phyloP scores from a whole-genome alignment of 1,140 invertebrate genomes.

The Steinernema khuongi region DNA sequence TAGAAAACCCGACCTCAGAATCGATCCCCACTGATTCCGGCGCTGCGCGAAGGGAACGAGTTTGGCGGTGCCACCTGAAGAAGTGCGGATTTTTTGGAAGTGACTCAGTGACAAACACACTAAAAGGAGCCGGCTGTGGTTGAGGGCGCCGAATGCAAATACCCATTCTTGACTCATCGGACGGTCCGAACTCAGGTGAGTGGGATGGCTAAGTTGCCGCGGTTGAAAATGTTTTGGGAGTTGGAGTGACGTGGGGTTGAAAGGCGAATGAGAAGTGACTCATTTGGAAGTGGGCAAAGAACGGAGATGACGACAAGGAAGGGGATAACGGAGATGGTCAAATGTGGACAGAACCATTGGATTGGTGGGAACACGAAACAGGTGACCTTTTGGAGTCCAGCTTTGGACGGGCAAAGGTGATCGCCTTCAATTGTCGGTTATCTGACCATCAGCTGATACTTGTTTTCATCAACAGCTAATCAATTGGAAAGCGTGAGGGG shows the following conservation, averaged over 20 bases:
- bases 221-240: background rate
- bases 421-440: too few relatives aligned
- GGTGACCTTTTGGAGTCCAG: too few relatives aligned
- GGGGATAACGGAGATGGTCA: too few relatives aligned
- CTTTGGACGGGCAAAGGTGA: too few relatives aligned
- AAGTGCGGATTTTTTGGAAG: background rate
- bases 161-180: slow-evolving; percentile 1
- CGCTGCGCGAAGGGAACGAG: background rate
- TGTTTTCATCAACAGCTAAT: too few relatives aligned
- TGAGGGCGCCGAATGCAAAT: slow-evolving; percentile 13
- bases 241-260: background rate
- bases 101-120: slow-evolving; percentile 11
- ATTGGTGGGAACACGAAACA: too few relatives aligned
- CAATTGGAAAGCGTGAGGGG: too few relatives aligned
- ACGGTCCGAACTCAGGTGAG: background rate
- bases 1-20: background rate
- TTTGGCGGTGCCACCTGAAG: background rate
- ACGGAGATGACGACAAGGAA: too few relatives aligned
- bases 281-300: too few relatives aligned
- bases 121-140: background rate
- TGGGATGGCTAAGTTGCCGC: background rate
- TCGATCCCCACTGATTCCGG: background rate
- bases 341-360: too few relatives aligned
- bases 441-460: too few relatives aligned
- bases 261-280: too few relatives aligned